A percentile compares a stretch with the other conserved stretches of the same genome.
These are phyloP conservation scores for Melanerpes formicivorus DNA, from an alignment of 2,113 vertebrate genomes.

Conservation along the genomic window DNA sequence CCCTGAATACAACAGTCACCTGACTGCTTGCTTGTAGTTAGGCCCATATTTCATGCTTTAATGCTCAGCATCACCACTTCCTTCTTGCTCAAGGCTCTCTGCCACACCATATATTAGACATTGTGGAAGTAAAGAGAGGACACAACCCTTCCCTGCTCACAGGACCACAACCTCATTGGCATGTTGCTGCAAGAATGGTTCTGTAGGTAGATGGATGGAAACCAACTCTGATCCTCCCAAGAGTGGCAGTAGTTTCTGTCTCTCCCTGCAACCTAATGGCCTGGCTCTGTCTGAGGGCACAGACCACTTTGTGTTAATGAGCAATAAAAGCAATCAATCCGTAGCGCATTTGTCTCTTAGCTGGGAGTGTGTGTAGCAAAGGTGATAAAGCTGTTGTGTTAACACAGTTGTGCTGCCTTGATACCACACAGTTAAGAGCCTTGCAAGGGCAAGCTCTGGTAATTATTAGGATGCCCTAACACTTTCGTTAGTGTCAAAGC, in stretches of 20 bases:
- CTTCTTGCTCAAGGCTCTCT: constrained; percentile 13
- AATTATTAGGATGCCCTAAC: background rate
- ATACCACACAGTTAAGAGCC: background rate
- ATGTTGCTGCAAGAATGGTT: background rate
- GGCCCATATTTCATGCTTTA: background rate
- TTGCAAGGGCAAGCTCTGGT: background rate
- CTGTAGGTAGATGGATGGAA: background rate
- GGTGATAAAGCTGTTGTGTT: background rate
- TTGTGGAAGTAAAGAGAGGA: background rate
- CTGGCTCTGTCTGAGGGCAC: background rate
- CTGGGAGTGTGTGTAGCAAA: background rate
- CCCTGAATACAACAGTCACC: rapidly evolving
- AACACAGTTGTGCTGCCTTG: background rate
- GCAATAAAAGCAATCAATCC: constrained; percentile 10
- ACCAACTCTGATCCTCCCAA: background rate
- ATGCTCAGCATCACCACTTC: background rate
- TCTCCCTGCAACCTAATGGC: background rate
- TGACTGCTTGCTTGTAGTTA: background rate
- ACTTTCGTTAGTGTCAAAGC: background rate
- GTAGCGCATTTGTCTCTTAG: background rate
- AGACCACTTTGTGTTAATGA: constrained; percentile 37
- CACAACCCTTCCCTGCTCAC: background rate
- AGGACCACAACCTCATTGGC: background rate
- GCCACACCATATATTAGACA: background rate
- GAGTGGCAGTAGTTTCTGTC: background rate